Evolutionary conservation across 1,140 invertebrate species (phyloP), one percentile per base, ranked within the genome.

Genomic region (Cherax quadricarinatus): DNA sequence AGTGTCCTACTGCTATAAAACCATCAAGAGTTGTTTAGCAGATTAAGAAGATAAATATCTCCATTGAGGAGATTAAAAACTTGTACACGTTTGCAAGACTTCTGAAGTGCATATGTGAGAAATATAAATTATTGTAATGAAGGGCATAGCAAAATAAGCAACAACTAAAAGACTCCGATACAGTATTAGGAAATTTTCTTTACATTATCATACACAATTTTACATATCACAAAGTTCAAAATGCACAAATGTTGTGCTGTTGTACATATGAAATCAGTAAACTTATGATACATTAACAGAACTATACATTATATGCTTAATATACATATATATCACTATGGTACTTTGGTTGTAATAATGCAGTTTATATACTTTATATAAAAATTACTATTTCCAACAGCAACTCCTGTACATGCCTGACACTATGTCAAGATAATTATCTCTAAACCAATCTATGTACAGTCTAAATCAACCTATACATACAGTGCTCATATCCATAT

Each of bases 271-370:
- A 86, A 79, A 86, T 53, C 62, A n/a, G 53, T 60, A 41, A 88
- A 80, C 16, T 41, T 51, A 91, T 51, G 78, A 70, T 79, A 62
- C 82, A 82, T 82, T 80, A 86, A 12, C 48, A 80, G 66, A 82
- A 21, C 51, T 86, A 80, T 82, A 80, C 86, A 81, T 51, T 81
- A 66, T 86, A 53, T 91, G n/a, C 75, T 86, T 82, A 87, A 70
- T 91, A 86, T 91, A 91, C 87, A 91, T 91, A 91, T 84, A 91
- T 82, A 91, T 91, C 88, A 91, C 90, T 86, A 70, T 86, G 78
- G 83, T 86, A 91, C 90, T 91, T 91, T 91, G 90, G 90, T 91
- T 91, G 83, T 86, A 87, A 70, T 91, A 91, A 91, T 91, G 90
- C 90, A 86, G 49, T 91, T 87, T 62, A 86, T 86, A 82, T 80